Evolutionary conservation across 2,797 vertebrate genomes (phyloP), one percentile per base, ranked within the genome.

Genomic region (Cichlasoma orientale): DNA sequence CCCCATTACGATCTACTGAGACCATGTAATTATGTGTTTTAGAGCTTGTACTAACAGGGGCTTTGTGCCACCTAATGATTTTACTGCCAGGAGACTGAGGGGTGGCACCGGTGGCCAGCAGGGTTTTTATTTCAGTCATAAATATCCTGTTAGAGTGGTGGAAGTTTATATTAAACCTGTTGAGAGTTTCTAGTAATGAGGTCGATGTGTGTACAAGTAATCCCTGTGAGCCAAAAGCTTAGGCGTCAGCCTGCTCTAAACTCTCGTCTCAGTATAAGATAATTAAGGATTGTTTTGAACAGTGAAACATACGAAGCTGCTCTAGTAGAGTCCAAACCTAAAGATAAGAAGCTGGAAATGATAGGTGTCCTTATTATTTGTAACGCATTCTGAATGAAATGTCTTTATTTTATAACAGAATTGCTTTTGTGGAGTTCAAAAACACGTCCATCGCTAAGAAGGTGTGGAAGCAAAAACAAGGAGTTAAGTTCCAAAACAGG

Each of bases 371-470:
- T 2, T 50, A n/a, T 27, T 29, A 25, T 68, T 29, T 68, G 1
- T n/a, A 29, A 50, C 5, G 19, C 7, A 11, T 66, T 66, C 1
- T 66, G 19, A 56, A 11, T 38, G 0, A 50, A 19, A 38, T 58
- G 1, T 36, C 1, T 1, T 1, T 31, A 0, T 57, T 9, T 79
- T 81, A 80, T 73, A 57, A 75, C 90, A 99, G 98, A 38, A 95
- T 98, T 88, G 98, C 98, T 7, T 98, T 97, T 82, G 72, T 99
- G 58, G 97, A 99, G 88, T 99, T 99, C 80, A 93, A 96, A 91
- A 95, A 94, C 0, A 94, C 96, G 93, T 88, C 84, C 8, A 93
- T 95, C 1, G 96, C 96, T 4, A 89, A 95, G 58, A 95, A 96
- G 88, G 92, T 93, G 16, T 56, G 92, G 63, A 91, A 96, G 82